A percentile compares a stretch with the other conserved stretches of the same genome.
phyloP scores from a whole-genome alignment of 2,888 invertebrate species.

The Charanyca ferruginea region DNA sequence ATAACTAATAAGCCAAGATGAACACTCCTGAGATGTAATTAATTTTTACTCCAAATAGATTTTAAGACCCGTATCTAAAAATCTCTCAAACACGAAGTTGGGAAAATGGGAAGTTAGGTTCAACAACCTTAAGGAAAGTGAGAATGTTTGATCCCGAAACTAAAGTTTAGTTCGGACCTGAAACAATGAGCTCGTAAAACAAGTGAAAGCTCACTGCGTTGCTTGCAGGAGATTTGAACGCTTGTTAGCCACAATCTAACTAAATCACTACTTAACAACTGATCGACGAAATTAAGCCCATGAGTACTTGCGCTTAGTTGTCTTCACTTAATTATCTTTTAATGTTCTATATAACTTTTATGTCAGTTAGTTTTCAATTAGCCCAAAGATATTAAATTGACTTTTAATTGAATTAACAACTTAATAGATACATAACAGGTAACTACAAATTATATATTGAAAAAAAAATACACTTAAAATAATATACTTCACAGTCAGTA shows the following conservation, averaged over 20 bases:
- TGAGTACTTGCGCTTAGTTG: too few species aligned
- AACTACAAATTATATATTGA: background rate
- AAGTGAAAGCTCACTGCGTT: constrained; percentile 43
- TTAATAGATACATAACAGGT: background rate
- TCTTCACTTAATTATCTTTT: too few species aligned
- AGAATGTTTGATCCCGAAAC: constrained; percentile 50
- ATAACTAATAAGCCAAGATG: too few species aligned
- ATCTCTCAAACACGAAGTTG: background rate
- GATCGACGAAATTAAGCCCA: background rate
- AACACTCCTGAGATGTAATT: too few species aligned
- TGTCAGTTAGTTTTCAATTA: too few species aligned
- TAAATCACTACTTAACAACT: background rate
- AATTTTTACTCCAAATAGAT: too few species aligned
- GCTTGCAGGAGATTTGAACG: constrained; percentile 25
- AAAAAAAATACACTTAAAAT: background rate
- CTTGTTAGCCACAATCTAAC: constrained; percentile 10
- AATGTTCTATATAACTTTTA: too few species aligned
- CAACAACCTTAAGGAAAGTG: constrained; percentile 36
- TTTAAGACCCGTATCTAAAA: background rate
- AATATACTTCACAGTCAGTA: background rate
- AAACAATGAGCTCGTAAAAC: constrained; percentile 56
- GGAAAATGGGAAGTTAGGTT: background rate
- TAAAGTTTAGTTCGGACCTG: constrained; percentile 42
- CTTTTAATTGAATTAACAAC: too few species aligned
- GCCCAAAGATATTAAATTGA: too few species aligned